phyloP scores from a whole-genome alignment of 2,113 vertebrate genomes.

The Alces alces region DNA sequence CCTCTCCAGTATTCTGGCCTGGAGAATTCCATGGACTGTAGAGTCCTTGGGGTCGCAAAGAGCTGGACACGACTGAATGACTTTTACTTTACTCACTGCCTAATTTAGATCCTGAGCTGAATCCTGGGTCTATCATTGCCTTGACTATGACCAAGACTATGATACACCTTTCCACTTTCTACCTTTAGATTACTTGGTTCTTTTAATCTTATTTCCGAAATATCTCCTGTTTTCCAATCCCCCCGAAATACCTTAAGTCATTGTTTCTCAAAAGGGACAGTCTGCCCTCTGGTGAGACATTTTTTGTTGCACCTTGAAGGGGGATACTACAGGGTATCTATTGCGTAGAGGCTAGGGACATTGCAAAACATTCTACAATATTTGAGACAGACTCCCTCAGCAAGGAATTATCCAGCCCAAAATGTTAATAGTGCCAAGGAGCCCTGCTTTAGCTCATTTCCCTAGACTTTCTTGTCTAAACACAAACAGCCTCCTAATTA shows the following conservation, averaged over 20 bases:
- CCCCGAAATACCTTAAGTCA: background rate
- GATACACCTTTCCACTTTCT: background rate
- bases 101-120: background rate
- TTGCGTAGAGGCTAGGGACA: background rate
- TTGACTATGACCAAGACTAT: background rate
- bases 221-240: background rate
- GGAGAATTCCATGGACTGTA: background rate
- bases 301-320: background rate
- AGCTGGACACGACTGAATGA: background rate
- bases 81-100: background rate
- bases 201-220: background rate
- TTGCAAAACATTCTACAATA: background rate
- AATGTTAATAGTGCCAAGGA: background rate
- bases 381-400: background rate
- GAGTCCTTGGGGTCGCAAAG: background rate
- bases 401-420: background rate
- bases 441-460: background rate
- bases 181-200: background rate
- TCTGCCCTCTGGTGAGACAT: background rate
- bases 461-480: background rate
- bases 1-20: background rate
- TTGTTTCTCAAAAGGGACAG: background rate
- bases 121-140: background rate
- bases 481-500: background rate
- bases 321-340: background rate